Conservation (phyloP, 2,113 vertebrate species). For the Scomber japonicus region DNA sequence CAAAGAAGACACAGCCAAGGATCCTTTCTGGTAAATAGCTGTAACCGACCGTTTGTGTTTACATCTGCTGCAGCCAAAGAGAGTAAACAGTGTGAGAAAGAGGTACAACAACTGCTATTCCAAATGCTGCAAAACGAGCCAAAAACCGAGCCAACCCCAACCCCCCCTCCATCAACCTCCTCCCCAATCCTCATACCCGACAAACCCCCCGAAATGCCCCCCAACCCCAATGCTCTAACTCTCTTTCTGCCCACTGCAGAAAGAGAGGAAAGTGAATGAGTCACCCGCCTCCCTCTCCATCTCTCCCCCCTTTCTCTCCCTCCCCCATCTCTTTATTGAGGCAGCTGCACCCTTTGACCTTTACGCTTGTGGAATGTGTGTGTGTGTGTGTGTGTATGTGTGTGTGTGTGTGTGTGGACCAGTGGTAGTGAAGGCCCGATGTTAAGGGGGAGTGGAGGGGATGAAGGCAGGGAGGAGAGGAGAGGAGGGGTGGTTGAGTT, state of each 20-base stretch:
- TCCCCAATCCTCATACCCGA: background rate
- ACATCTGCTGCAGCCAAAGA: conserved; percentile 74
- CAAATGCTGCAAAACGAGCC: conserved; percentile 54
- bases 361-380: conserved; percentile 84
- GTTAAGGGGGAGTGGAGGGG: conserved; percentile 46
- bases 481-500: conserved; percentile 19
- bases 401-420: conserved; percentile 53
- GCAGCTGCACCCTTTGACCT: conserved; percentile 88
- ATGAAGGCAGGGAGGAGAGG: conserved; percentile 29
- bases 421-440: conserved; percentile 33
- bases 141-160: conserved; percentile 32
- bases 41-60: conserved; percentile 69
- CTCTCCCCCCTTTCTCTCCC: conserved; percentile 41
- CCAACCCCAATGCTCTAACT: conserved; percentile 30
- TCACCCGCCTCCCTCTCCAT: conserved; percentile 58
- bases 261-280: conserved; percentile 80
- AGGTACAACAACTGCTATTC: conserved; percentile 64
- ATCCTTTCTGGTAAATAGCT: conserved; percentile 64
- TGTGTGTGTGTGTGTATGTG: conserved; percentile 57
- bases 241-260: conserved; percentile 60
- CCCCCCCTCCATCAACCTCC: conserved; percentile 4
- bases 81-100: conserved; percentile 73
- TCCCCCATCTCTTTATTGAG: conserved; percentile 80
- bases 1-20: conserved; percentile 55
- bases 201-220: conserved; percentile 8